phyloP scores from a whole-genome alignment of 2,888 invertebrate species.

The Oligia latruncula region DNA sequence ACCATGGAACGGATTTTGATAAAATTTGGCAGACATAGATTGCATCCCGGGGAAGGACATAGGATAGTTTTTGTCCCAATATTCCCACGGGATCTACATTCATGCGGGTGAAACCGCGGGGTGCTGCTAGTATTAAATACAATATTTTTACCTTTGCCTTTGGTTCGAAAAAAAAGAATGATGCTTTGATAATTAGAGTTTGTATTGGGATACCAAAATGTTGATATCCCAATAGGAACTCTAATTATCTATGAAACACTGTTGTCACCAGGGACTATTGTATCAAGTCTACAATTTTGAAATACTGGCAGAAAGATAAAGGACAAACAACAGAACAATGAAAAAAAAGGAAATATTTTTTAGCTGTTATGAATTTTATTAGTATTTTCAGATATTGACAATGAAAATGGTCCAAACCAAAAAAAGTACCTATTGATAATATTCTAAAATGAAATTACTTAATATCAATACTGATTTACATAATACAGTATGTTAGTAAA shows the following conservation, averaged over 20 bases:
- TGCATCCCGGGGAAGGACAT: no score
- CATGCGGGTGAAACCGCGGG: no score
- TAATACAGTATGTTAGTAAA: neutral
- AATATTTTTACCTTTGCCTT: neutral
- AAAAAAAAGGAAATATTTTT: neutral
- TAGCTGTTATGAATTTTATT: neutral
- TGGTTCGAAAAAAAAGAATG: neutral
- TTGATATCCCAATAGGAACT: neutral
- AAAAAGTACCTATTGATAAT: neutral
- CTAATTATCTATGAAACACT: neutral
- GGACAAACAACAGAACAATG: neutral
- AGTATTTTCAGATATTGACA: neutral
- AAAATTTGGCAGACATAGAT: no score
- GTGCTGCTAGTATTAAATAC: neutral
- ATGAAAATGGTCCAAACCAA: neutral
- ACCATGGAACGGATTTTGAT: no score
- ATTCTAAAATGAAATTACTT: neutral
- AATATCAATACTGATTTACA: neutral
- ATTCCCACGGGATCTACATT: no score
- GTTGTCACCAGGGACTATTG: no score
- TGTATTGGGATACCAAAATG: neutral
- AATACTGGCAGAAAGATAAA: neutral
- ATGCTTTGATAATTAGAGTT: neutral
- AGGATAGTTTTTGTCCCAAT: no score
- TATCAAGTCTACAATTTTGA: neutral